These are phyloP conservation scores for Telenomus remus DNA, from an alignment of 1,140 invertebrate species.

Conservation along the genomic window DNA sequence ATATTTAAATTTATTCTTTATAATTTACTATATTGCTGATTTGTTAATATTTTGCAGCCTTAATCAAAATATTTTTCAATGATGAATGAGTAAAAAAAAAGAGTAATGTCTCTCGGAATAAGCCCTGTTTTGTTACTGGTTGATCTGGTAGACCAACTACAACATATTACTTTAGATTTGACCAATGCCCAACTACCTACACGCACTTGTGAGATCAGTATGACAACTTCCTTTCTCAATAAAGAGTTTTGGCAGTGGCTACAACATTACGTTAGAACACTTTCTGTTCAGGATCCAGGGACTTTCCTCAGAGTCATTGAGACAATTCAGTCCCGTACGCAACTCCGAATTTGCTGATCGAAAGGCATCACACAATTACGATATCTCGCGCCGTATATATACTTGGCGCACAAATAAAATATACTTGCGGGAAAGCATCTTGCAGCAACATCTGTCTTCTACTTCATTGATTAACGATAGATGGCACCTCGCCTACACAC, in stretches of 20 bases:
- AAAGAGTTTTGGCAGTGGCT: slow-evolving; percentile 52
- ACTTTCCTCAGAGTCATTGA: slow-evolving; percentile 63
- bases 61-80: too few relatives aligned
- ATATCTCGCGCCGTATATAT: slow-evolving; percentile 21
- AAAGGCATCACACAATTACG: slow-evolving; percentile 18
- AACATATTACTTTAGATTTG: slow-evolving; percentile 60
- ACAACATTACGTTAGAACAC: slow-evolving; percentile 60
- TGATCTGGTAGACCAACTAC: slow-evolving; percentile 12
- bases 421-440: slow-evolving; percentile 22
- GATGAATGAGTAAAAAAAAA: slow-evolving; percentile 32
- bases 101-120: slow-evolving; percentile 53
- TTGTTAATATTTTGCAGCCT: too few relatives aligned
- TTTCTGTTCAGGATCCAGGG: slow-evolving; percentile 64
- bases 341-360: slow-evolving; percentile 41
- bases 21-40: too few relatives aligned
- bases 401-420: not conserved
- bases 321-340: slow-evolving; percentile 46
- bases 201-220: slow-evolving; percentile 51
- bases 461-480: too few relatives aligned
- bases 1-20: too few relatives aligned
- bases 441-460: not conserved
- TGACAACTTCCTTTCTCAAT: slow-evolving; percentile 45
- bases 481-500: too few relatives aligned
- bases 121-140: slow-evolving; percentile 61
- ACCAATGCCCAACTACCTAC: slow-evolving; percentile 59